phyloP scores from a whole-genome alignment of 2,797 vertebrate species.

The Rhinoraja longicauda region DNA sequence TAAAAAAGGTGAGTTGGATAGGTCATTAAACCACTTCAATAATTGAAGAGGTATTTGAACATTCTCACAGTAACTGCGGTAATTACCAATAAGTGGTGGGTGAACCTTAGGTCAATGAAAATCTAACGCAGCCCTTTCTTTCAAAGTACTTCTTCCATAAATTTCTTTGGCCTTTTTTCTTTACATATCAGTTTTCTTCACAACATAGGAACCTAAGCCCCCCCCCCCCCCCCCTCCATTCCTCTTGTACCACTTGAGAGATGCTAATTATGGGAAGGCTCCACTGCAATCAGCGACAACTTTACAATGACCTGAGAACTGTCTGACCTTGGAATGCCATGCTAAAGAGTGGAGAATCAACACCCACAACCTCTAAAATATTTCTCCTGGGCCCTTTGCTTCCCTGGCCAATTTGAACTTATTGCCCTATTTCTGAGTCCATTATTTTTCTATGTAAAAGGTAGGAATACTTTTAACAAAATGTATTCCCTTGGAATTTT shows the following conservation, averaged over 20 bases:
- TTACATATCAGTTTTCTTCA: not conserved
- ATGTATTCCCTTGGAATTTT: not conserved
- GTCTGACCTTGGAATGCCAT: not conserved
- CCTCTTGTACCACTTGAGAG: not conserved
- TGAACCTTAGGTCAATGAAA: not conserved
- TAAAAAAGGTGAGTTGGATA: not conserved
- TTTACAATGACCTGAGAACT: slow-evolving; percentile 6
- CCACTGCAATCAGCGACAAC: not conserved
- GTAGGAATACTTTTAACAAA: not conserved
- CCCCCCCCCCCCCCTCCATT: not conserved
- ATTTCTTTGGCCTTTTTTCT: not conserved
- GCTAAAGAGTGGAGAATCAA: not conserved
- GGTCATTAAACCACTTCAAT: not conserved
- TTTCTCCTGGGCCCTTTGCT: not conserved
- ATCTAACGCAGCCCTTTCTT: not conserved
- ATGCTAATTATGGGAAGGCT: not conserved
- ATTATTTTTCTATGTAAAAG: not conserved
- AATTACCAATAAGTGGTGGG: not conserved
- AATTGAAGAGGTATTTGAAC: not conserved
- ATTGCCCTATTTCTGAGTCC: not conserved
- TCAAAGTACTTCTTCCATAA: slow-evolving; percentile 1
- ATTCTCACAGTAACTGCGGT: not conserved
- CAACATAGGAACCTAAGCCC: not conserved
- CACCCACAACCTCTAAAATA: not conserved
- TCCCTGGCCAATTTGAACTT: not conserved